Conservation (phyloP, 2,797 vertebrate species). For the Mallotus villosus region DNA sequence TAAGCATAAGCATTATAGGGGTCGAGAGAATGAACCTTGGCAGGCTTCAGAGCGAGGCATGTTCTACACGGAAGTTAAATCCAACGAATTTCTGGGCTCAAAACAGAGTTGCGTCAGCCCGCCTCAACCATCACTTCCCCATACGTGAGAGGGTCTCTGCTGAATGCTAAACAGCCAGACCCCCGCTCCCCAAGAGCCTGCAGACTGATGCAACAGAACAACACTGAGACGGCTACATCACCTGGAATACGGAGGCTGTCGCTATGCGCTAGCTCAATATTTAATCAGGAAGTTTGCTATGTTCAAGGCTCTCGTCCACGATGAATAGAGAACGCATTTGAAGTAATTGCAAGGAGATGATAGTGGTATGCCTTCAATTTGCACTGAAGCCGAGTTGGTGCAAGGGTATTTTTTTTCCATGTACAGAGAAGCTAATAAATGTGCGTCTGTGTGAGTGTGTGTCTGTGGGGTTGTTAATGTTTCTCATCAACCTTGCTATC, state of each 20-base stretch:
- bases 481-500: not conserved
- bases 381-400: too few species aligned
- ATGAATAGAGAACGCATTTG: conserved; percentile 26
- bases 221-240: conserved; percentile 44
- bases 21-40: conserved; percentile 8
- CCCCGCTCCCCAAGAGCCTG: conserved; percentile 26
- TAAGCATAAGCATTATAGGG: conserved; percentile 5
- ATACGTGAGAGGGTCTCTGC: conserved; percentile 35
- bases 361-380: too few species aligned
- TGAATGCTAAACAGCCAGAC: conserved; percentile 54
- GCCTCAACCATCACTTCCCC: conserved; percentile 44
- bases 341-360: not conserved
- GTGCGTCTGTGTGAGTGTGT: too few species aligned
- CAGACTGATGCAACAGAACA: conserved; percentile 56
- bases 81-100: conserved; percentile 57
- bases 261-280: conserved; percentile 48
- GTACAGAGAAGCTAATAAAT: too few species aligned
- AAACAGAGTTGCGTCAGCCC: conserved; percentile 70
- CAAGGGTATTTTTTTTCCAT: too few species aligned
- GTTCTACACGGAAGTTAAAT: conserved; percentile 13
- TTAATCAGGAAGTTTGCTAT: conserved; percentile 46
- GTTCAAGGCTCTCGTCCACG: conserved; percentile 23
- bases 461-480: not conserved
- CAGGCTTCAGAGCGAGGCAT: conserved; percentile 32
- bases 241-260: conserved; percentile 47